Evolutionary conservation across 2,113 vertebrate genomes (phyloP).

Genomic region (Turdus rufiventris): DNA sequence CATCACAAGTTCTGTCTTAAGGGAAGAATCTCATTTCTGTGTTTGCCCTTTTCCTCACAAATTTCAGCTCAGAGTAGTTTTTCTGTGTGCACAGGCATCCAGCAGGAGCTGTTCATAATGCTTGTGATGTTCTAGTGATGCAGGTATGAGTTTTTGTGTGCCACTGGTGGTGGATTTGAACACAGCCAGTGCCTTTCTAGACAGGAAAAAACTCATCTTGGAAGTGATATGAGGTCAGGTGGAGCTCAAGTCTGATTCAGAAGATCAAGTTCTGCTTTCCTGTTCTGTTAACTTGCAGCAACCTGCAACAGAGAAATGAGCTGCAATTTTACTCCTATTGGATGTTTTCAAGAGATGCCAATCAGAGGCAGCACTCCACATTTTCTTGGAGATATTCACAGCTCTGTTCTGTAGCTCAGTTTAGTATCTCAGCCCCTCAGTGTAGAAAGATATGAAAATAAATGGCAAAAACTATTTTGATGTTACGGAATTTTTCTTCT

Average conservation of each 20-base stretch:
- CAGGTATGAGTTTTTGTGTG: neutral
- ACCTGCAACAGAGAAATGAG: neutral
- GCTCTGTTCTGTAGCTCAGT: neutral
- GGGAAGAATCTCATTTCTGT: neutral
- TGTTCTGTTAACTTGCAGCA: neutral
- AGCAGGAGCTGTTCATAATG: neutral
- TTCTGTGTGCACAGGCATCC: neutral
- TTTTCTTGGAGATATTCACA: neutral
- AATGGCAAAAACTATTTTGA: neutral
- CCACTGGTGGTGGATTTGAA: neutral
- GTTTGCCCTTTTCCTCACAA: neutral
- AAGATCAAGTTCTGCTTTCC: neutral
- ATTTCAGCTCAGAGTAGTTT: neutral
- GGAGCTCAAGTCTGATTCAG: neutral
- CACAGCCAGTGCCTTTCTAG: neutral
- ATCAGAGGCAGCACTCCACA: neutral
- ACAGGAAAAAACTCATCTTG: neutral
- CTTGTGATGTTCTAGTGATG: neutral
- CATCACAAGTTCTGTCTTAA: neutral
- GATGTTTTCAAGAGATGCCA: neutral
- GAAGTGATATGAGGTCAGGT: neutral
- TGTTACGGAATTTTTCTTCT: neutral
- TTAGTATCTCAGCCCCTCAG: neutral
- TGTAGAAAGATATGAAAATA: neutral
- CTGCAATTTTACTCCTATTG: neutral